phyloP scores from a whole-genome alignment of 2,888 invertebrate genomes.

The Andrena praecox region DNA sequence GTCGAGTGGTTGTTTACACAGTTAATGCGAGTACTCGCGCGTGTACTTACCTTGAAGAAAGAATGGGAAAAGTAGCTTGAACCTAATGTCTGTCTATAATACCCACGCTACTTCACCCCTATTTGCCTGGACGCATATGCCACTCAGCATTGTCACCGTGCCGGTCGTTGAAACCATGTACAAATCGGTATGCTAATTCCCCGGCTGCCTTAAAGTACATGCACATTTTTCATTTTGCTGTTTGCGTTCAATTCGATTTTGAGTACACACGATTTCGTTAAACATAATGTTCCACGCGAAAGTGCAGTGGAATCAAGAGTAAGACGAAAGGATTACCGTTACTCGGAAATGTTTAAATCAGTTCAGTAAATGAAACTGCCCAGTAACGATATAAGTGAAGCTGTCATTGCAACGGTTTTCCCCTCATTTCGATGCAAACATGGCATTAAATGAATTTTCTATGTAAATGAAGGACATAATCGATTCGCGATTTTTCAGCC shows the following conservation, averaged over 20 bases:
- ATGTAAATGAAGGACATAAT: slow-evolving; percentile 21
- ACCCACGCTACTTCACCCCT: slow-evolving; percentile 70
- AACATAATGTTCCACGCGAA: background rate
- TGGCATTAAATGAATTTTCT: background rate
- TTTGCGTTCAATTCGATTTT: background rate
- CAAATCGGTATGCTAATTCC: slow-evolving; percentile 61
- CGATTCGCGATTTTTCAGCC: slow-evolving; percentile 14
- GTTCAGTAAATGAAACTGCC: too few relatives aligned
- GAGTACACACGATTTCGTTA: background rate
- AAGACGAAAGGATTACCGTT: too few relatives aligned
- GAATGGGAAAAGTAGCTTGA: slow-evolving; percentile 62
- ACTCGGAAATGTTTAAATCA: too few relatives aligned
- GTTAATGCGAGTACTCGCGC: slow-evolving; percentile 79
- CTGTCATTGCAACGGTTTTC: background rate
- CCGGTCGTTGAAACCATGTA: slow-evolving; percentile 61
- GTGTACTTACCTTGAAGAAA: slow-evolving; percentile 60
- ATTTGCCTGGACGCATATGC: slow-evolving; percentile 69
- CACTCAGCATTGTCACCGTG: slow-evolving; percentile 57
- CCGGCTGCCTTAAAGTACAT: slow-evolving; percentile 8
- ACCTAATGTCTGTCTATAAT: slow-evolving; percentile 61
- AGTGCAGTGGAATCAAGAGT: background rate
- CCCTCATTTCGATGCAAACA: background rate
- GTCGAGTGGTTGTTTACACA: slow-evolving; percentile 79
- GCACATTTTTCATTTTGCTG: background rate
- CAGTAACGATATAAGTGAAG: too few relatives aligned